These are phyloP conservation scores for Eleutherodactylus coqui DNA, from an alignment of 2,797 vertebrate species.

Conservation along the genomic window DNA sequence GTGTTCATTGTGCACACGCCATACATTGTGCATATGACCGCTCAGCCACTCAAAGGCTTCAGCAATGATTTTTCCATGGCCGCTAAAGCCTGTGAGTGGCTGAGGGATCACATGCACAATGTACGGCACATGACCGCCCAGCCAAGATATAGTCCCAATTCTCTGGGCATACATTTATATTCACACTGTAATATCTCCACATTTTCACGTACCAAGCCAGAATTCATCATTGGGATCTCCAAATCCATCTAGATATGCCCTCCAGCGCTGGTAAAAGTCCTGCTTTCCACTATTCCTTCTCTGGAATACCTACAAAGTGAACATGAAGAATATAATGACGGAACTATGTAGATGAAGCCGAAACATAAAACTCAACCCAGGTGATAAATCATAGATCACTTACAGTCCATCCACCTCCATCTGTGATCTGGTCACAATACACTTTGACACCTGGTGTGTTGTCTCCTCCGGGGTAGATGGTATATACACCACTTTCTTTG, in stretches of 20 bases:
- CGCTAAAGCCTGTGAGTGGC: too few species aligned
- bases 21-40: too few species aligned
- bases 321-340: neutral
- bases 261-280: constrained; percentile 91
- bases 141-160: neutral
- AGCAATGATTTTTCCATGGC: too few species aligned
- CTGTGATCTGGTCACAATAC: constrained; percentile 89
- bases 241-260: constrained; percentile 86
- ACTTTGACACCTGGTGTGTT: constrained; percentile 76
- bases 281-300: constrained; percentile 81
- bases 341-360: neutral
- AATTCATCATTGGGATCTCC: constrained; percentile 87
- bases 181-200: neutral
- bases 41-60: too few species aligned
- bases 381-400: constrained; percentile 64
- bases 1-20: too few species aligned
- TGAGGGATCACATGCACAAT: too few species aligned
- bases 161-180: neutral
- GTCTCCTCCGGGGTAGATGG: constrained; percentile 79
- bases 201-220: constrained; percentile 82
- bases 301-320: constrained; percentile 82
- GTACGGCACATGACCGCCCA: too few species aligned
- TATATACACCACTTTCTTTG: constrained; percentile 77
- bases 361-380: neutral
- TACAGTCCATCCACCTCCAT: constrained; percentile 87